Evolutionary conservation across 2,113 vertebrate genomes (phyloP).

Genomic region (Panthera uncia): DNA sequence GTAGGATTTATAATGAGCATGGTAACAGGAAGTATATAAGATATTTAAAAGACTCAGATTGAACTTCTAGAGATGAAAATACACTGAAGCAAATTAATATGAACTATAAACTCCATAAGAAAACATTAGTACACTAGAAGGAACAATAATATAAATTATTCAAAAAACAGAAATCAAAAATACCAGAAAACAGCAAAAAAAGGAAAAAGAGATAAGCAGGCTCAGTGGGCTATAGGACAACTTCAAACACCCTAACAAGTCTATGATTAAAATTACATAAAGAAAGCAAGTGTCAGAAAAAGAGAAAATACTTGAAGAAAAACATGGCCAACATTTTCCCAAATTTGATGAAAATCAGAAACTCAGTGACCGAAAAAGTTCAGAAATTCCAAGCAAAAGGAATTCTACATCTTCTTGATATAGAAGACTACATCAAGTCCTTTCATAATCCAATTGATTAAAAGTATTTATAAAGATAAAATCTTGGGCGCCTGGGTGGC

Average conservation of each 20-base stretch:
- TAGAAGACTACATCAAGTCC: background rate
- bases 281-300: background rate
- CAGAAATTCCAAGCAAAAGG: background rate
- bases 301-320: background rate
- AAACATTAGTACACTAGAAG: background rate
- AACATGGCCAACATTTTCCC: background rate
- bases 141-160: background rate
- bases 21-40: background rate
- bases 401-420: too few species aligned
- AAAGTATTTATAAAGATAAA: background rate
- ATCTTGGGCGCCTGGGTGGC: too few species aligned
- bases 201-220: background rate
- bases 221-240: background rate
- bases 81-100: background rate
- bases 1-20: background rate
- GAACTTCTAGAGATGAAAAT: background rate
- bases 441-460: background rate
- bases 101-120: background rate
- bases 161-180: background rate
- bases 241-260: background rate
- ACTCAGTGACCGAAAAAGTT: background rate
- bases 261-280: background rate
- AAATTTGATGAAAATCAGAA: background rate
- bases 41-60: background rate
- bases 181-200: background rate